These are phyloP conservation scores for Pseudochaenichthys georgianus DNA, from an alignment of 2,797 vertebrate species.

Conservation along the genomic window DNA sequence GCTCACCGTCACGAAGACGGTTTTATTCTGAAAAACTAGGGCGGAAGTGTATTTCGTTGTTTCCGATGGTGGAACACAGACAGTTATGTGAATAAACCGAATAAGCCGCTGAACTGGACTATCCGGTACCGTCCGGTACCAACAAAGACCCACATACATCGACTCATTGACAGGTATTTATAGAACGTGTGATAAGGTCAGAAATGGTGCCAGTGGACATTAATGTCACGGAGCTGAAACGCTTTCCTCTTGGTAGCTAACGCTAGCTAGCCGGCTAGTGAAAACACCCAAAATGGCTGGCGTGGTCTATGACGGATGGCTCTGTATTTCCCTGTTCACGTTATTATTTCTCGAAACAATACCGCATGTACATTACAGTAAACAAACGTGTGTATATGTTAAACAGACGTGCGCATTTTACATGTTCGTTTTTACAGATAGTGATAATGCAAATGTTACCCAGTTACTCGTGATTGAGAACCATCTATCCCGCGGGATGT, in stretches of 20 bases:
- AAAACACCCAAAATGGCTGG: conserved; percentile 51
- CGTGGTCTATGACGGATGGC: neutral
- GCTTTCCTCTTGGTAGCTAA: neutral
- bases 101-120: neutral
- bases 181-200: neutral
- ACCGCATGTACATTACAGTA: rapidly evolving
- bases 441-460: neutral
- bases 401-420: neutral
- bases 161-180: conserved; percentile 55
- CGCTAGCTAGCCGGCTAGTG: neutral
- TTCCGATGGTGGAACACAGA: neutral
- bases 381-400: rapidly evolving
- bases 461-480: neutral
- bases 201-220: neutral
- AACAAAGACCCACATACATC: neutral
- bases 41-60: neutral
- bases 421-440: no score
- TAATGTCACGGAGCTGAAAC: neutral
- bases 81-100: no score
- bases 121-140: neutral
- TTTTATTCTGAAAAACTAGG: conserved; percentile 8
- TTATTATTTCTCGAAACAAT: neutral
- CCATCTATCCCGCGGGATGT: neutral
- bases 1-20: no score
- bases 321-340: neutral